These are phyloP conservation scores for Physella acuta DNA, from an alignment of 1,140 invertebrate genomes.

Conservation along the genomic window DNA sequence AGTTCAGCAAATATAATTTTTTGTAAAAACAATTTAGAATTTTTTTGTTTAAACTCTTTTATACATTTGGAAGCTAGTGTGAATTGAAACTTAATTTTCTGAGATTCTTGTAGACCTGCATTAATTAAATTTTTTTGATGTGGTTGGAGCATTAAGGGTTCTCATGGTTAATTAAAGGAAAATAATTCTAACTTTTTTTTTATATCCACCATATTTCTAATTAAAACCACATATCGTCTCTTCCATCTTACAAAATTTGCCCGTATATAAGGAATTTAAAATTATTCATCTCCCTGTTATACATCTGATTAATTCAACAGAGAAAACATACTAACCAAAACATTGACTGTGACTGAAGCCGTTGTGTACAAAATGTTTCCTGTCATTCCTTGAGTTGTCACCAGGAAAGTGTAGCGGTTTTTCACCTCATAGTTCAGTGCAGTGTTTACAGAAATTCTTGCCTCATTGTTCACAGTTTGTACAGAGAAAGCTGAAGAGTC, in stretches of 20 bases:
- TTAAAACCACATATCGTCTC: too few species aligned
- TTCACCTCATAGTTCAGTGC: conserved; percentile 15
- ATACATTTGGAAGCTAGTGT: too few species aligned
- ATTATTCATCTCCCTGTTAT: too few species aligned
- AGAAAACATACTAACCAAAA: conserved; percentile 9
- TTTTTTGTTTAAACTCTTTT: neutral
- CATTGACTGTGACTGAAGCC: conserved; percentile 11
- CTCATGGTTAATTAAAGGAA: neutral
- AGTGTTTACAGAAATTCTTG: neutral
- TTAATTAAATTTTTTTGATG: neutral
- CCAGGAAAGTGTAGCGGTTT: neutral
- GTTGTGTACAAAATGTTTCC: conserved; percentile 1
- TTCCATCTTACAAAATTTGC: too few species aligned
- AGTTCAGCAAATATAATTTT: too few species aligned
- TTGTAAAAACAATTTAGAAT: too few species aligned
- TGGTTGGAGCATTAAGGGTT: neutral
- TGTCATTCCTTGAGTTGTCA: conserved; percentile 16
- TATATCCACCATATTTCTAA: too few species aligned
- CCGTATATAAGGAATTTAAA: too few species aligned
- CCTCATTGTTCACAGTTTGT: neutral
- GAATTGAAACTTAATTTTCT: too few species aligned
- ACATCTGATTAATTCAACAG: neutral
- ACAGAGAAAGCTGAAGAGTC: neutral
- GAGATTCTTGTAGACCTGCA: too few species aligned
- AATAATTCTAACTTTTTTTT: too few species aligned